A percentile compares a stretch with the other conserved stretches of the same genome.
Evolutionary conservation across 1,140 invertebrate genomes (phyloP).

Genomic region (Streblospio benedicti): DNA sequence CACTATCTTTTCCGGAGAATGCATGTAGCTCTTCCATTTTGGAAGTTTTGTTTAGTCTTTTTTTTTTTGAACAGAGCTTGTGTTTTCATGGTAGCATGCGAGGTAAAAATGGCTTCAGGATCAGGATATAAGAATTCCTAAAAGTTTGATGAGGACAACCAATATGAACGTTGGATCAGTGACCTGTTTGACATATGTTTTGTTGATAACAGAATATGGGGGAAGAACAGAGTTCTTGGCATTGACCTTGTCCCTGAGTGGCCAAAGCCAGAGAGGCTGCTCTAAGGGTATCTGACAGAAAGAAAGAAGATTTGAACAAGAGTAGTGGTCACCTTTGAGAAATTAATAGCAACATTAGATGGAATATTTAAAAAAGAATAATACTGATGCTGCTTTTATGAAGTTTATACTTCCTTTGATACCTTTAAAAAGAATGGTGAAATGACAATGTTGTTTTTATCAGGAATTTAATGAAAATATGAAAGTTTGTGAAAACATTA

Average conservation of each 20-base stretch:
- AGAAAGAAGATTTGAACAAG: neutral
- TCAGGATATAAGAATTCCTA: no score
- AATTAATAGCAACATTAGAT: neutral
- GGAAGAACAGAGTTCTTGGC: neutral
- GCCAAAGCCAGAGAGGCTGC: no score
- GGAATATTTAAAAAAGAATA: neutral
- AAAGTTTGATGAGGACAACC: no score
- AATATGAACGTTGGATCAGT: no score
- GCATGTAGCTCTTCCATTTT: no score
- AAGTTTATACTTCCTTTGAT: conserved; percentile 19
- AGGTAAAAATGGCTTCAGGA: no score
- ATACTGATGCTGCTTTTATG: conserved; percentile 5
- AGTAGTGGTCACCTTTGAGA: neutral
- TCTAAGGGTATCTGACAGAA: neutral
- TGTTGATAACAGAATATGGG: neutral
- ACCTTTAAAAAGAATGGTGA: conserved; percentile 7
- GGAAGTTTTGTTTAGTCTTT: no score
- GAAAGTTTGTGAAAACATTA: conserved; percentile 13
- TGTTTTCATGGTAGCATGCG: no score
- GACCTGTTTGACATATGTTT: neutral
- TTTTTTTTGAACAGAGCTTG: no score
- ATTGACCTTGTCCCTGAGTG: neutral
- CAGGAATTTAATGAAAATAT: conserved; percentile 18
- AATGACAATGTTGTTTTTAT: conserved; percentile 15
- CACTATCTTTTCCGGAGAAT: no score